phyloP scores from a whole-genome alignment of 1,140 invertebrate genomes.

The Hyposmocoma kahamanoa region DNA sequence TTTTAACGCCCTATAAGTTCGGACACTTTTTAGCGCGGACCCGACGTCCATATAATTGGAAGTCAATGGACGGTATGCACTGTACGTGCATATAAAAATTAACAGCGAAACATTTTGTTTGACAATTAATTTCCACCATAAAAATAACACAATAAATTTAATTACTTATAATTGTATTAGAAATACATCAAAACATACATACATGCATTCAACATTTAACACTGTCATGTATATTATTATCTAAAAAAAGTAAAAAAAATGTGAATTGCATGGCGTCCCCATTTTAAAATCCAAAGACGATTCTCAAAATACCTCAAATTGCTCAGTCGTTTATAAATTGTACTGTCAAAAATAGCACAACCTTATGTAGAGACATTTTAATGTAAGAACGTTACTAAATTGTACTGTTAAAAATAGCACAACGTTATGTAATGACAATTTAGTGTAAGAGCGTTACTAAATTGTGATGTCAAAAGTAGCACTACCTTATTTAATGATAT shows the following conservation, averaged over 20 bases:
- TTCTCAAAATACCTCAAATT: background rate
- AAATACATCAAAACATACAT: conserved; percentile 49
- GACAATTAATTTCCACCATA: conserved; percentile 2
- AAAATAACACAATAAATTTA: conserved; percentile 5
- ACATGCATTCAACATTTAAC: conserved; percentile 35
- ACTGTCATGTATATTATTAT: conserved; percentile 29
- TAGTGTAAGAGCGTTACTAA: too few species aligned
- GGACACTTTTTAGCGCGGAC: too few species aligned
- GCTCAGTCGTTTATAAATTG: too few species aligned
- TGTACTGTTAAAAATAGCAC: too few species aligned
- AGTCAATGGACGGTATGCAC: background rate
- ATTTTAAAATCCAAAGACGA: background rate
- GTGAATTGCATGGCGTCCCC: background rate
- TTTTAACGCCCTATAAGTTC: too few species aligned
- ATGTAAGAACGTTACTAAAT: too few species aligned
- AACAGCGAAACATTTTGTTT: conserved; percentile 28
- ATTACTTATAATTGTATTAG: conserved; percentile 44
- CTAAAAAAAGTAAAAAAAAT: background rate
- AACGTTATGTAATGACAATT: too few species aligned
- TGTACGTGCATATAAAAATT: background rate
- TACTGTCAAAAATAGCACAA: too few species aligned
- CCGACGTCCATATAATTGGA: too few species aligned
- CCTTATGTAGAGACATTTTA: too few species aligned
- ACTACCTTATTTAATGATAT: too few species aligned
- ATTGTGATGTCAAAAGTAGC: too few species aligned